Percentiles rank a stretch among this genome's conserved stretches.
These are phyloP conservation scores for Porites cylindrica DNA, from an alignment of 92 coral and sea anemone species.

Conservation along the genomic window DNA sequence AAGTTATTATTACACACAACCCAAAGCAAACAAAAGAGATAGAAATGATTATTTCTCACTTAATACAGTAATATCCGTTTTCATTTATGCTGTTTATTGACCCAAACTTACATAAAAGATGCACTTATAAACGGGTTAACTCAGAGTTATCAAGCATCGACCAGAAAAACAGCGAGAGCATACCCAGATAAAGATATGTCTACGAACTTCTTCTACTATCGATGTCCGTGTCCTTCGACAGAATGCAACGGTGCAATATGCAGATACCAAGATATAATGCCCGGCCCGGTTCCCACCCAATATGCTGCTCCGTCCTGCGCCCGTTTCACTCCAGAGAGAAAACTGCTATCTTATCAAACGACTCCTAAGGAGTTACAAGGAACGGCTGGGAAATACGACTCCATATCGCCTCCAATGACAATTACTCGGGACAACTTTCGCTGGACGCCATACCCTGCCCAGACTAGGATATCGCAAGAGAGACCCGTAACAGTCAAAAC, in stretches of 20 bases:
- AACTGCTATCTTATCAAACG: constrained; percentile 44
- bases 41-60: constrained; percentile 58
- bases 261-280: constrained; percentile 76
- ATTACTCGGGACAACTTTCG: constrained; percentile 53
- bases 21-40: constrained; percentile 72
- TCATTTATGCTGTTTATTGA: constrained; percentile 64
- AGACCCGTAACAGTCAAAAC: constrained; percentile 16
- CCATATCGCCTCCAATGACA: constrained; percentile 20
- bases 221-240: constrained; percentile 81
- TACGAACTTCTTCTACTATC: constrained; percentile 73
- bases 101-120: constrained; percentile 64
- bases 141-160: not conserved
- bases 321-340: constrained; percentile 78
- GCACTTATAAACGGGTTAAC: constrained; percentile 56
- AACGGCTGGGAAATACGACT: constrained; percentile 32
- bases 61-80: constrained; percentile 85
- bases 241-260: constrained; percentile 81
- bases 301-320: constrained; percentile 66
- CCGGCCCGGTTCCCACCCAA: constrained; percentile 54
- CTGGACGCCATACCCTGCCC: constrained; percentile 63
- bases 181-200: constrained; percentile 49
- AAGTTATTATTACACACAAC: constrained; percentile 80
- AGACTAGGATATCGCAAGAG: constrained; percentile 18
- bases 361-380: constrained; percentile 24
- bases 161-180: not conserved